These are phyloP conservation scores for Leptinotarsa texana DNA, from an alignment of 1,140 invertebrate species.

Conservation along the genomic window DNA sequence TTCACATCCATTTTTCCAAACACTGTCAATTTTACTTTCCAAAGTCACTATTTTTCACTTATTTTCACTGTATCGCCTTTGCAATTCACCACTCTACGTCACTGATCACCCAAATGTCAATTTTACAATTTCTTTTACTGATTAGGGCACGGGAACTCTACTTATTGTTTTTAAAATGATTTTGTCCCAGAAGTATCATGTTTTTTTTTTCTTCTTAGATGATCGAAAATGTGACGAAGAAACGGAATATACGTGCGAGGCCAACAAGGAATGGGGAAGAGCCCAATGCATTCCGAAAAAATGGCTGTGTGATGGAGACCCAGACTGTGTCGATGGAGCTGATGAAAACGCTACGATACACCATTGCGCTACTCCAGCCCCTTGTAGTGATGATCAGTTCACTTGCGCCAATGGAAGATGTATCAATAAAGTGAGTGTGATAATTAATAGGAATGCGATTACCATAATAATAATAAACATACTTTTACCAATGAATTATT, in stretches of 20 bases:
- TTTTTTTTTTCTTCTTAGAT: slow-evolving; percentile 58
- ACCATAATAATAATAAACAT: no score
- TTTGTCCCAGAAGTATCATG: background rate
- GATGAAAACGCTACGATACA: slow-evolving; percentile 88
- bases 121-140: no score
- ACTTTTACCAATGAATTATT: slow-evolving; percentile 5
- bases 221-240: slow-evolving; percentile 89
- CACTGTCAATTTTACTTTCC: no score
- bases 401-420: slow-evolving; percentile 89
- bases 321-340: slow-evolving; percentile 95
- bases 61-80: no score
- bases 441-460: background rate
- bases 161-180: no score
- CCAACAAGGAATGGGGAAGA: slow-evolving; percentile 88
- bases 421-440: slow-evolving; percentile 63
- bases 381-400: slow-evolving; percentile 86
- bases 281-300: slow-evolving; percentile 92
- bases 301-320: slow-evolving; percentile 95
- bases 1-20: no score
- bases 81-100: no score
- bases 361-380: slow-evolving; percentile 77
- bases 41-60: no score
- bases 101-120: no score
- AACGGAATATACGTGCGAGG: slow-evolving; percentile 87
- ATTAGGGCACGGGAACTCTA: no score